These are phyloP conservation scores for Oligia latruncula DNA, from an alignment of 2,888 invertebrate genomes.

Conservation along the genomic window DNA sequence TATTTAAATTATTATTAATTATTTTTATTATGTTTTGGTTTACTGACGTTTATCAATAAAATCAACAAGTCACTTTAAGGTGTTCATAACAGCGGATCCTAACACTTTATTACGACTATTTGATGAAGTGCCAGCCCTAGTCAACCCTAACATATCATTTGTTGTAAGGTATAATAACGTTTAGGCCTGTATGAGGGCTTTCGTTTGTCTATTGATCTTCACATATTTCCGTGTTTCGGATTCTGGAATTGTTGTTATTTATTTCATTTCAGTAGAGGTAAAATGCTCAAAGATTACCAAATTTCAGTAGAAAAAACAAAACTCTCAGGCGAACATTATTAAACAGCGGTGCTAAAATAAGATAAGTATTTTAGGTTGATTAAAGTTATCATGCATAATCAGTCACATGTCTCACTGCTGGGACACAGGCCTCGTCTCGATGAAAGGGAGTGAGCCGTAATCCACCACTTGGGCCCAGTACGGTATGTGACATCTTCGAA, in stretches of 20 bases:
- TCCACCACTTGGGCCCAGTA: not conserved
- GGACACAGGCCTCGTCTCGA: not conserved
- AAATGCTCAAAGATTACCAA: not conserved
- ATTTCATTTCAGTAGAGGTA: not conserved
- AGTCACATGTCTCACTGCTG: too few relatives aligned
- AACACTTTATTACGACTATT: not conserved
- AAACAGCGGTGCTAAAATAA: too few relatives aligned
- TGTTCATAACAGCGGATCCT: too few relatives aligned
- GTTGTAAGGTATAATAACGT: slow-evolving; percentile 58
- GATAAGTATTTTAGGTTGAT: too few relatives aligned
- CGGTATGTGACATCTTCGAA: not conserved
- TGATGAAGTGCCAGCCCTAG: slow-evolving; percentile 14
- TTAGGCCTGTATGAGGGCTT: slow-evolving; percentile 52
- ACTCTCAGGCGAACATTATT: too few relatives aligned
- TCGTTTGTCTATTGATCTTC: slow-evolving; percentile 56
- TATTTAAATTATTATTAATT: too few relatives aligned
- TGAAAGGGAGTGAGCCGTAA: not conserved
- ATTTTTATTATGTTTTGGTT: not conserved
- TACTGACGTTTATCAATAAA: not conserved
- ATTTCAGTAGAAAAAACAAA: too few relatives aligned
- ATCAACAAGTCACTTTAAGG: not conserved
- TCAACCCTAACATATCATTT: slow-evolving; percentile 44
- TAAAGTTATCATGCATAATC: too few relatives aligned
- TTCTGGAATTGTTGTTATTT: slow-evolving; percentile 9
- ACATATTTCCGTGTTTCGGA: slow-evolving; percentile 21